phyloP scores from a whole-genome alignment of 2,797 vertebrate species.

The Lindbergichthys nudifrons region DNA sequence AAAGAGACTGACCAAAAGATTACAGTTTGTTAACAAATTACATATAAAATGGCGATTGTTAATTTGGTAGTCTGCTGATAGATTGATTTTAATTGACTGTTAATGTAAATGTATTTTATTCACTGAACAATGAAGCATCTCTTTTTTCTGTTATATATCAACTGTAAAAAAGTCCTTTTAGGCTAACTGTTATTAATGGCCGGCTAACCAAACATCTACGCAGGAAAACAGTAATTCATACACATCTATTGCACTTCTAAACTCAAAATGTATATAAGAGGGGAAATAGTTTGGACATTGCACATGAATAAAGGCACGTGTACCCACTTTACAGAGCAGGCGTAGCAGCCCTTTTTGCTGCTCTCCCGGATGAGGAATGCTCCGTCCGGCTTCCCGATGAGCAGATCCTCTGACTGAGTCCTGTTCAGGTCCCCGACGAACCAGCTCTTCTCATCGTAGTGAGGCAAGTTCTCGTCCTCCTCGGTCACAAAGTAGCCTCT shows the following conservation, averaged over 20 bases:
- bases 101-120: background rate
- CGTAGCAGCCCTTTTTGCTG: slow-evolving; percentile 90
- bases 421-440: slow-evolving; percentile 95
- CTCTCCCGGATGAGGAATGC: slow-evolving; percentile 96
- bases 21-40: background rate
- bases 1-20: too few relatives aligned
- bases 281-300: background rate
- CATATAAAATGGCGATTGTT: background rate
- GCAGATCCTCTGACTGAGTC: slow-evolving; percentile 92
- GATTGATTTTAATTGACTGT: background rate
- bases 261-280: background rate
- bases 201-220: background rate
- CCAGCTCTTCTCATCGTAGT: slow-evolving; percentile 96
- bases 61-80: background rate
- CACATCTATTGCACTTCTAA: background rate
- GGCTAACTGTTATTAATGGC: background rate
- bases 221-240: background rate
- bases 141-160: background rate
- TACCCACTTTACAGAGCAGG: slow-evolving; percentile 85
- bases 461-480: slow-evolving; percentile 94
- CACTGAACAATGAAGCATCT: background rate
- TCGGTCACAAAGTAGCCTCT: slow-evolving; percentile 92
- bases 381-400: slow-evolving; percentile 92
- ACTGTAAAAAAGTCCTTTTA: background rate
- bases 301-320: background rate